A percentile compares a stretch with the other conserved stretches of the same genome.
Conservation (phyloP, 2,113 vertebrate genomes). For the Calyptommatus sinebrachiatus region DNA sequence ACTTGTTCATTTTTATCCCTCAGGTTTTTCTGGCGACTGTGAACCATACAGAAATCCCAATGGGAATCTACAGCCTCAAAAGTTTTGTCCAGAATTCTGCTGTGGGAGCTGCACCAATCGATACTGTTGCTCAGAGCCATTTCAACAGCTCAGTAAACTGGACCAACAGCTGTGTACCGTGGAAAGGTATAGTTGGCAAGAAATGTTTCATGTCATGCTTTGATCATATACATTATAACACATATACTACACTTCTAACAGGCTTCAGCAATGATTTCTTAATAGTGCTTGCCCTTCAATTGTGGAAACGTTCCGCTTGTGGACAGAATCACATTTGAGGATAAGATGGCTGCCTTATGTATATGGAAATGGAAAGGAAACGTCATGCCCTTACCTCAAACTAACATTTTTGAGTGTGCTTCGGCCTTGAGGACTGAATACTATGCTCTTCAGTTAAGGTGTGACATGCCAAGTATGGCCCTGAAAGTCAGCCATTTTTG, state of each 20-base stretch:
- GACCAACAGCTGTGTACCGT: not conserved
- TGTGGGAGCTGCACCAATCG: conserved; percentile 9
- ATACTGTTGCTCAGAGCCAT: not conserved
- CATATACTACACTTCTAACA: not conserved
- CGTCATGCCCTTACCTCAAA: too few relatives aligned
- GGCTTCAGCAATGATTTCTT: not conserved
- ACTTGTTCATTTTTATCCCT: not conserved
- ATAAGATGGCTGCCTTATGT: too few relatives aligned
- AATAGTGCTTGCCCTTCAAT: not conserved
- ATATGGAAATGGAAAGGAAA: too few relatives aligned
- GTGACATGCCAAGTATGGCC: too few relatives aligned
- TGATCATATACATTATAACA: not conserved
- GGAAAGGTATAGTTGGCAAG: conserved; percentile 14
- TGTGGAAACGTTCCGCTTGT: not conserved
- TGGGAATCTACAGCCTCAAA: not conserved
- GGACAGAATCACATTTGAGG: not conserved
- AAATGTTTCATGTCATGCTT: not conserved
- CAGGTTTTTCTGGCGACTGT: conserved; percentile 19
- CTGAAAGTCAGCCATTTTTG: too few relatives aligned
- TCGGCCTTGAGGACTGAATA: too few relatives aligned
- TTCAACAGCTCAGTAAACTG: not conserved
- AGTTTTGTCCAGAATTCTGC: not conserved
- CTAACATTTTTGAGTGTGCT: too few relatives aligned
- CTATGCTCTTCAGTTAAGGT: too few relatives aligned
- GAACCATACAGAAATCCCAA: not conserved